Percentiles rank a stretch among this genome's conserved stretches.
phyloP scores from a whole-genome alignment of 2,113 vertebrate genomes.

The Phaethon lepturus region DNA sequence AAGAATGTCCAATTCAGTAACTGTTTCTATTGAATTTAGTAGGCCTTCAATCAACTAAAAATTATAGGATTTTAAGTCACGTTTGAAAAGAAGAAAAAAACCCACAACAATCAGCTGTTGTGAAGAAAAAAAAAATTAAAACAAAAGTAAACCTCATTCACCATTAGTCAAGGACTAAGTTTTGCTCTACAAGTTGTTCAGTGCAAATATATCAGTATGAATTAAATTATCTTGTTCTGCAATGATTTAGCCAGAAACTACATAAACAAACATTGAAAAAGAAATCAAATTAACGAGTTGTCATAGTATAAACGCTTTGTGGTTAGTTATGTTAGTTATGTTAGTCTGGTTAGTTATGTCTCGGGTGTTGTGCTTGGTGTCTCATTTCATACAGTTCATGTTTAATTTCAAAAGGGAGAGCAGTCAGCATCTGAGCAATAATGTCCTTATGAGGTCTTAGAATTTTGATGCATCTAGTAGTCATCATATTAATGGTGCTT shows the following conservation, averaged over 20 bases:
- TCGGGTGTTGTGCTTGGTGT: neutral
- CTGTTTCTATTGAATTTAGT: neutral
- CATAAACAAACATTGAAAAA: neutral
- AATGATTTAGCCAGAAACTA: neutral
- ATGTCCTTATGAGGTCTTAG: neutral
- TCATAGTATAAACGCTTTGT: neutral
- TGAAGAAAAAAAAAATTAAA: neutral
- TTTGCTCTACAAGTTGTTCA: neutral
- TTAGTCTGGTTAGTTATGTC: neutral
- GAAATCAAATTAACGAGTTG: neutral
- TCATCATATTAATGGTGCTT: neutral
- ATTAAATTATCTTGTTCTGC: neutral
- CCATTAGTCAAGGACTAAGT: neutral
- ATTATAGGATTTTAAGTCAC: neutral
- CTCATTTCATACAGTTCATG: neutral
- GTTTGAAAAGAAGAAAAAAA: neutral
- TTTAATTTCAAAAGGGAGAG: neutral
- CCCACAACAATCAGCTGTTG: neutral
- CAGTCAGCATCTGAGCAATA: neutral
- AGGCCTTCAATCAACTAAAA: neutral
- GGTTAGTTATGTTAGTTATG: neutral
- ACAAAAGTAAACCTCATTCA: neutral
- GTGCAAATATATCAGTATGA: neutral
- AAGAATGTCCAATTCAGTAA: neutral
- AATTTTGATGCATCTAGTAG: neutral